Conservation (phyloP, 2,113 vertebrate genomes). For the Gadus chalcogrammus region DNA sequence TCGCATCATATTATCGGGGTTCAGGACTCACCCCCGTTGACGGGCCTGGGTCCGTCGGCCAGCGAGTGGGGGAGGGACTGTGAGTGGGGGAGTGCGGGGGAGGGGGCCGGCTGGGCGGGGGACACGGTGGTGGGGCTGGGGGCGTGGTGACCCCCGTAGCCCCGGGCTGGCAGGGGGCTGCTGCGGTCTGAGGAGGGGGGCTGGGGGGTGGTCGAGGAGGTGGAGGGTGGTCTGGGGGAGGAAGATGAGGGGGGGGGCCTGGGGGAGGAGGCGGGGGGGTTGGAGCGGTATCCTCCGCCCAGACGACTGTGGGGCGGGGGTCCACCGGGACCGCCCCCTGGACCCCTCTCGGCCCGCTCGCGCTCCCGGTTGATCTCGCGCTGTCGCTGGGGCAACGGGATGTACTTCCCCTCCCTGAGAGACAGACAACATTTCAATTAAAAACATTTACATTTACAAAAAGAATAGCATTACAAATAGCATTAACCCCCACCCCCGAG, state of each 20-base stretch:
- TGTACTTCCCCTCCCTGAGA: conserved; percentile 84
- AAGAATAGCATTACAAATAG: too few species aligned
- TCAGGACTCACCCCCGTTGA: conserved; percentile 68
- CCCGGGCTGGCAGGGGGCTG: conserved; percentile 68
- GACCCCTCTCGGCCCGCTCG: conserved; percentile 44
- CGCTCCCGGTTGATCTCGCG: conserved; percentile 74
- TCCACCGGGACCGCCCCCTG: conserved; percentile 56
- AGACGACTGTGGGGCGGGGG: conserved; percentile 65
- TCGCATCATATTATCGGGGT: too few species aligned
- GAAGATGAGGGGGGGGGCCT: conserved; percentile 56
- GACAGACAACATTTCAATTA: neutral
- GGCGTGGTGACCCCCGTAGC: conserved; percentile 48
- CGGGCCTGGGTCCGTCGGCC: conserved; percentile 62
- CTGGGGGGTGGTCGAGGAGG: conserved; percentile 10
- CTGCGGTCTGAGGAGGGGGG: conserved; percentile 66
- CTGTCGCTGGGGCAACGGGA: conserved; percentile 84
- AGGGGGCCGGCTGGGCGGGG: conserved; percentile 49
- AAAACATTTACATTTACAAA: too few species aligned
- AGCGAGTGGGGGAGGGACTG: conserved; percentile 45
- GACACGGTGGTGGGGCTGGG: conserved; percentile 55
- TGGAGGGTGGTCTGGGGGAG: conserved; percentile 54
- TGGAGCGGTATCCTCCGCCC: conserved; percentile 61
- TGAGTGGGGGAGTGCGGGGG: too few species aligned
- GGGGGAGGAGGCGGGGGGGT: conserved; percentile 56
- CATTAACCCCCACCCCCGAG: too few species aligned